These are phyloP conservation scores for Lithodes maja DNA, from an alignment of 2,888 invertebrate species.

Conservation along the genomic window DNA sequence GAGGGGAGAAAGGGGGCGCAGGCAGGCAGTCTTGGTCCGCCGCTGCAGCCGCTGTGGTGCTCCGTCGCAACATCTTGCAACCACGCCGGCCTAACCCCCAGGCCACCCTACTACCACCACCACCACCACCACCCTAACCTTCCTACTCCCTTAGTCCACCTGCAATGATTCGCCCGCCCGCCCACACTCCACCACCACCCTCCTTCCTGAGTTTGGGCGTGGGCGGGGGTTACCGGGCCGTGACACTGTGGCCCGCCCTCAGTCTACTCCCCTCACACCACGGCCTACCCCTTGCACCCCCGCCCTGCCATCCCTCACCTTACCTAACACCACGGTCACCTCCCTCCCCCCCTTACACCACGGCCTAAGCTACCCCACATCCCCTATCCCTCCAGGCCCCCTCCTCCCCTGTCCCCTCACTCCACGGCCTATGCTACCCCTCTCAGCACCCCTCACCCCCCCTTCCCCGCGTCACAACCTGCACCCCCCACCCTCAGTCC, in stretches of 20 bases:
- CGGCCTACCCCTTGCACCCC: constrained; percentile 13
- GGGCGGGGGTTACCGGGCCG: constrained; percentile 32
- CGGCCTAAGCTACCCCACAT: not conserved
- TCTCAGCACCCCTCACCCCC: not conserved
- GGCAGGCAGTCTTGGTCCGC: constrained; percentile 62
- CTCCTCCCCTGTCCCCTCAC: not conserved
- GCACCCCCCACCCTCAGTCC: not conserved
- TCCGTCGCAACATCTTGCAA: constrained; percentile 66
- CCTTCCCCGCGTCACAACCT: not conserved
- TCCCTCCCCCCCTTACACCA: not conserved
- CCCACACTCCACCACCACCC: not conserved
- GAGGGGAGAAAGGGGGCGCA: constrained; percentile 19
- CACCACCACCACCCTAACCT: constrained; percentile 23
- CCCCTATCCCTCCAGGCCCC: not conserved
- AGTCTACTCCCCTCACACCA: constrained; percentile 2
- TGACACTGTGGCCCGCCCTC: constrained; percentile 15
- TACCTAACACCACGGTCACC: not conserved
- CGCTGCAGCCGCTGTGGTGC: constrained; percentile 51
- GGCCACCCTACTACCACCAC: constrained; percentile 37
- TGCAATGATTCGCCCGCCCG: constrained; percentile 54
- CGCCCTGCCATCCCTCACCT: constrained; percentile 2
- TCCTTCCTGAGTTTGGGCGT: constrained; percentile 21
- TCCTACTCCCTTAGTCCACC: constrained; percentile 43
- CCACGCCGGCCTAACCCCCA: constrained; percentile 66
- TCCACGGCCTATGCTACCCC: not conserved